Evolutionary conservation across 2,888 invertebrate species (phyloP).

Genomic region (Drosophila rubida): DNA sequence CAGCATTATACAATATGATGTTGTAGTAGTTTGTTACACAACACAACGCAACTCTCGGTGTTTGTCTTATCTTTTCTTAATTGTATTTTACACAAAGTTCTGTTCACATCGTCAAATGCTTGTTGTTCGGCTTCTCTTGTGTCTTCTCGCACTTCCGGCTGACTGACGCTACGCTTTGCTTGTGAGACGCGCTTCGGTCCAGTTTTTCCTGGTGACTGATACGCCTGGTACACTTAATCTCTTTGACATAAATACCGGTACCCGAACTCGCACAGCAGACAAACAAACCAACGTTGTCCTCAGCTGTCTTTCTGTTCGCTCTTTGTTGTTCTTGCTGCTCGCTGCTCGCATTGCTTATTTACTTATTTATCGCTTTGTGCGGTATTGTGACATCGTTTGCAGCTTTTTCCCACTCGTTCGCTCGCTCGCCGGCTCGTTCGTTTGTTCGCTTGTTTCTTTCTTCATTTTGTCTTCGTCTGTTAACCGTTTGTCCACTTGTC

Average conservation of each 20-base stretch:
- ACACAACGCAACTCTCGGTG: not conserved
- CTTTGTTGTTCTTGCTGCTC: slow-evolving; percentile 22
- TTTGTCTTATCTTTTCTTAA: slow-evolving; percentile 1
- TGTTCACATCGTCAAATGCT: slow-evolving; percentile 31
- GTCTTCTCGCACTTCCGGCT: slow-evolving; percentile 16
- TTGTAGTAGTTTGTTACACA: not conserved
- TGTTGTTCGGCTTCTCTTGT: not conserved
- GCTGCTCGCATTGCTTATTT: slow-evolving; percentile 57
- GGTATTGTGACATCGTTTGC: slow-evolving; percentile 58
- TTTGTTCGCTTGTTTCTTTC: slow-evolving; percentile 33
- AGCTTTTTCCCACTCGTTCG: slow-evolving; percentile 9
- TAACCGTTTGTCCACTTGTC: slow-evolving; percentile 29
- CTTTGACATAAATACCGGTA: slow-evolving; percentile 61
- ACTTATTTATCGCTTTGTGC: slow-evolving; percentile 68
- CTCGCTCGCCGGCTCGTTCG: slow-evolving; percentile 24
- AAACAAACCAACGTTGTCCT: slow-evolving; percentile 23
- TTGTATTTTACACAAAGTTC: slow-evolving; percentile 8
- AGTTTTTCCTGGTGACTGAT: slow-evolving; percentile 59
- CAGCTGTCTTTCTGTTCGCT: slow-evolving; percentile 7
- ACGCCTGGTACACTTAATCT: slow-evolving; percentile 53
- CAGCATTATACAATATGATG: slow-evolving; percentile 18
- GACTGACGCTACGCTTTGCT: slow-evolving; percentile 14
- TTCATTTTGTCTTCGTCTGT: slow-evolving; percentile 1
- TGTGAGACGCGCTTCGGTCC: slow-evolving; percentile 43
- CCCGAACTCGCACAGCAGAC: slow-evolving; percentile 9